Conservation (phyloP, 2,888 invertebrate species). For the Noctua pronuba region DNA sequence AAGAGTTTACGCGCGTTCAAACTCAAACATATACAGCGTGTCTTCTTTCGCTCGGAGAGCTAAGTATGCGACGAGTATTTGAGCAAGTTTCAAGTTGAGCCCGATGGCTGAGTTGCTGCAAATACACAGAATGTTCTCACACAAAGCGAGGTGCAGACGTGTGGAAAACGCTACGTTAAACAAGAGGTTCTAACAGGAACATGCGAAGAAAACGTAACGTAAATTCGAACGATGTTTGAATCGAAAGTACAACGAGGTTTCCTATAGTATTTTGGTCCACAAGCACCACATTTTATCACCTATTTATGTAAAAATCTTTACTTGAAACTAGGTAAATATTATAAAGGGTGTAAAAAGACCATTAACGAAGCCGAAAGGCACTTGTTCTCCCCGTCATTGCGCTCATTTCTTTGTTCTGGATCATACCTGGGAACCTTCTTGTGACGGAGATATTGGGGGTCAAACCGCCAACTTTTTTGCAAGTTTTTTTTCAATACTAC, state of each 20-base stretch:
- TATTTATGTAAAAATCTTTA: no score
- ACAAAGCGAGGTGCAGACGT: constrained; percentile 4
- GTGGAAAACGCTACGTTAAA: constrained; percentile 9
- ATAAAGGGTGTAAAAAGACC: no score
- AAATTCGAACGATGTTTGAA: neutral
- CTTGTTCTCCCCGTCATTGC: no score
- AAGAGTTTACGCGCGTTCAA: constrained; percentile 13
- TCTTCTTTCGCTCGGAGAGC: constrained; percentile 5
- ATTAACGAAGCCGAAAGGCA: no score
- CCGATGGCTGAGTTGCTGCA: constrained; percentile 5
- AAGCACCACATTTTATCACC: no score
- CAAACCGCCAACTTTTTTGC: no score
- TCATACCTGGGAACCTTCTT: no score
- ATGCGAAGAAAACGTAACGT: neutral
- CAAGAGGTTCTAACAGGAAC: neutral
- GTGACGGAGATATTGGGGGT: no score
- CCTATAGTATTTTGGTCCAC: no score
- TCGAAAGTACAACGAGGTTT: neutral
- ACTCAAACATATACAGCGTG: constrained; percentile 6
- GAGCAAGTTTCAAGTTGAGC: constrained; percentile 14
- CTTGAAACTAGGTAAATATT: no score
- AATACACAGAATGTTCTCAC: constrained; percentile 7
- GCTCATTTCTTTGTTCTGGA: no score
- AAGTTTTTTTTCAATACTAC: no score
- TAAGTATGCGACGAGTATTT: constrained; percentile 27